These are phyloP conservation scores for Acipenser oxyrinchus DNA, from an alignment of 2,797 vertebrate genomes.

Conservation along the genomic window DNA sequence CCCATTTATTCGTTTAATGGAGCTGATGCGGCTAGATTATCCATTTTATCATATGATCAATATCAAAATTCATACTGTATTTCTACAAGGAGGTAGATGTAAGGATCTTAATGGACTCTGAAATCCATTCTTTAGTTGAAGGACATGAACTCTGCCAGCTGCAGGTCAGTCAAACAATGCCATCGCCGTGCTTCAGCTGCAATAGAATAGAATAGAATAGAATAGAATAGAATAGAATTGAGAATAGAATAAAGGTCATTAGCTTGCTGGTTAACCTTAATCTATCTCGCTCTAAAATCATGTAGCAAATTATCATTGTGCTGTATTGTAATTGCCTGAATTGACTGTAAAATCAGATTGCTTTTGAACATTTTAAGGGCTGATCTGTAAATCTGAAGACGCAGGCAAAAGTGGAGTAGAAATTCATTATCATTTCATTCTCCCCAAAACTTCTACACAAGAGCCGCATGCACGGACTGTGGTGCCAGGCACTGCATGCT, in stretches of 20 bases:
- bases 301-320: not conserved
- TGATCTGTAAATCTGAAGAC: constrained; percentile 11
- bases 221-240: no score
- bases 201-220: no score
- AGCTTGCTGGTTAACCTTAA: not conserved
- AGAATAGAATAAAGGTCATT: not conserved
- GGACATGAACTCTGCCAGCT: no score
- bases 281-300: not conserved
- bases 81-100: no score
- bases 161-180: no score
- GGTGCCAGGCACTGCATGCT: constrained; percentile 50
- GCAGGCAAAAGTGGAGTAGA: constrained; percentile 20
- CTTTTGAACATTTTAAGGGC: not conserved
- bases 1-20: not conserved
- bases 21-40: no score
- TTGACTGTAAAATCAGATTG: not conserved
- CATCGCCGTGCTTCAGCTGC: no score
- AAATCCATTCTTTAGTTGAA: no score
- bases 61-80: no score
- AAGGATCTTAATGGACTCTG: no score
- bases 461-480: constrained; percentile 52
- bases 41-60: no score
- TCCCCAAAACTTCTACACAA: constrained; percentile 39
- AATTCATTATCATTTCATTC: constrained; percentile 31
- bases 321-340: not conserved